Conservation (phyloP, 2,113 vertebrate species). For the Capreolus pygargus region DNA sequence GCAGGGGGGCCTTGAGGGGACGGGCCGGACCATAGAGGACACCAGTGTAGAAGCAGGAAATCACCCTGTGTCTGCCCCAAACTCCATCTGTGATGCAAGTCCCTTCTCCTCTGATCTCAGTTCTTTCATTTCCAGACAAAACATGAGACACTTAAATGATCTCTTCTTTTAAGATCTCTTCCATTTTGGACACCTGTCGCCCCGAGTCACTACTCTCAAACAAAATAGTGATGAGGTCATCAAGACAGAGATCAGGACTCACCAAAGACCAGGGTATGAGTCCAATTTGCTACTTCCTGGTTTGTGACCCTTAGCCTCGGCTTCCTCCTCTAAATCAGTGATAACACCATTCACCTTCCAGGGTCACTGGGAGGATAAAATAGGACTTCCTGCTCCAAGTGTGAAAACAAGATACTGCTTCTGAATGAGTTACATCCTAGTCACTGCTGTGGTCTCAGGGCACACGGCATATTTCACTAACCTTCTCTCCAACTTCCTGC, state of each 20-base stretch:
- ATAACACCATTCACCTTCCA: too few relatives aligned
- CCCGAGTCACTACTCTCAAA: neutral
- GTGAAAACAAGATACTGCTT: neutral
- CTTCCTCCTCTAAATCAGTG: neutral
- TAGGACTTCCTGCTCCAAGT: too few relatives aligned
- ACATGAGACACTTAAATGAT: neutral
- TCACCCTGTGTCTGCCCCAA: neutral
- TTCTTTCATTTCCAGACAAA: neutral
- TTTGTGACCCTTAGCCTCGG: neutral
- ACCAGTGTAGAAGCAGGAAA: neutral
- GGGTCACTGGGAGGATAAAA: neutral
- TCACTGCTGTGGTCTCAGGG: too few relatives aligned
- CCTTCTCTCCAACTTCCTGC: neutral
- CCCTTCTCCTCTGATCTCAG: neutral
- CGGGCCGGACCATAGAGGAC: neutral
- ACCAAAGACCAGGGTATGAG: neutral
- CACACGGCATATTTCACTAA: rapidly evolving
- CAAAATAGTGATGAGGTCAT: neutral
- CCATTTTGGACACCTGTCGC: neutral
- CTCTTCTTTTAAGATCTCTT: neutral
- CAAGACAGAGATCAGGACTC: neutral
- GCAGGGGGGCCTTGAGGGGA: rapidly evolving
- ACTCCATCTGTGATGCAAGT: neutral
- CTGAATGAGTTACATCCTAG: rapidly evolving
- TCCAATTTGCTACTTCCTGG: neutral